phyloP scores from a whole-genome alignment of 2,797 vertebrate genomes.

The Cossypha heuglini region DNA sequence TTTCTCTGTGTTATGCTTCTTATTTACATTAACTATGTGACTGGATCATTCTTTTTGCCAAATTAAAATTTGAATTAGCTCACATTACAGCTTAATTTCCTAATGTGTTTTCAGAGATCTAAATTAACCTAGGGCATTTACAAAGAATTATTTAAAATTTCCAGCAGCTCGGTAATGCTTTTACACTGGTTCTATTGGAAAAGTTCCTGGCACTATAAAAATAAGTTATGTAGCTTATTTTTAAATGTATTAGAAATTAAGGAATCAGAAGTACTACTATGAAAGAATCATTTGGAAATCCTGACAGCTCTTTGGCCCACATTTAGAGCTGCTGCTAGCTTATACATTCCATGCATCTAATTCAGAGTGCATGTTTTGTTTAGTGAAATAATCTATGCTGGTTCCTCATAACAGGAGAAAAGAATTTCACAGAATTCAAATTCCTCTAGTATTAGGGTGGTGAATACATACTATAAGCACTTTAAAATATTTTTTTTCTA shows the following conservation, averaged over 20 bases:
- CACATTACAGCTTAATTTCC: conserved; percentile 92
- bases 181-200: conserved; percentile 62
- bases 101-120: conserved; percentile 83
- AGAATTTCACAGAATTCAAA: conserved; percentile 41
- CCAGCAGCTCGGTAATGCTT: conserved; percentile 66
- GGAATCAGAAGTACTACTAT: conserved; percentile 64
- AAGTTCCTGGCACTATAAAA: conserved; percentile 76
- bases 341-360: conserved; percentile 58
- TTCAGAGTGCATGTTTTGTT: conserved; percentile 45
- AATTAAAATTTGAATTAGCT: conserved; percentile 97
- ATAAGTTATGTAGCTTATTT: conserved; percentile 72
- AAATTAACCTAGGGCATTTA: conserved; percentile 83
- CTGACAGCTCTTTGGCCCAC: conserved; percentile 56
- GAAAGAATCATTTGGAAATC: conserved; percentile 63
- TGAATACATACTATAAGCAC: background rate
- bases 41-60: conserved; percentile 89
- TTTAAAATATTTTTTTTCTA: background rate
- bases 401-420: conserved; percentile 50
- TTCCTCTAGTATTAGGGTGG: background rate
- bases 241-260: conserved; percentile 76
- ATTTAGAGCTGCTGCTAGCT: conserved; percentile 43
- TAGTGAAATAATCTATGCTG: conserved; percentile 40
- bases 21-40: conserved; percentile 90
- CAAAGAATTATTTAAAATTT: conserved; percentile 82
- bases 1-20: conserved; percentile 82